Conservation (phyloP, 1,140 invertebrate species). For the Tetragnatha versicolor region DNA sequence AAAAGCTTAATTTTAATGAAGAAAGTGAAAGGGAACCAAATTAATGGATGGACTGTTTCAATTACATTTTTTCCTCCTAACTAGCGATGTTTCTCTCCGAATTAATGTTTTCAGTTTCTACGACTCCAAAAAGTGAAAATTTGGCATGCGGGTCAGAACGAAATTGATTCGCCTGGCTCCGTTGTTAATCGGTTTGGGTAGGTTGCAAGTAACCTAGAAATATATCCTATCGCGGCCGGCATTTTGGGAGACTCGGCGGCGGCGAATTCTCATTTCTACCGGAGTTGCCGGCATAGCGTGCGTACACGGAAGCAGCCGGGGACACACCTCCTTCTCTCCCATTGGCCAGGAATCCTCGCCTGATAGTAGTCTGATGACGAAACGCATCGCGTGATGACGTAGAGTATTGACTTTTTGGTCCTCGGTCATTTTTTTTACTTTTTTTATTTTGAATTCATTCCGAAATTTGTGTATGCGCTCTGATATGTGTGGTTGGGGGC, state of each 20-base stretch:
- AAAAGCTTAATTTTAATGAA: too few species aligned
- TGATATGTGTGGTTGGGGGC: too few species aligned
- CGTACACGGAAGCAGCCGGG: slow-evolving; percentile 30
- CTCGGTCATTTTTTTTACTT: neutral
- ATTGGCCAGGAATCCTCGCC: slow-evolving; percentile 23
- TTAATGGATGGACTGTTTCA: too few species aligned
- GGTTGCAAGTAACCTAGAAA: slow-evolving; percentile 14
- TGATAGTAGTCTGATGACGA: slow-evolving; percentile 35
- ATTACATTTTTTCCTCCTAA: too few species aligned
- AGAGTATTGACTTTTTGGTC: neutral
- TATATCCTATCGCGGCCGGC: neutral
- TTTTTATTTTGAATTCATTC: neutral
- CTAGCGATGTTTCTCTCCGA: too few species aligned
- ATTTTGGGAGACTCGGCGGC: neutral
- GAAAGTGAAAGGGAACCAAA: too few species aligned
- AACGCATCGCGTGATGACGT: slow-evolving; percentile 34
- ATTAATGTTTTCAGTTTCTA: too few species aligned
- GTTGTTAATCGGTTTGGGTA: too few species aligned
- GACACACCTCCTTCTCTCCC: neutral
- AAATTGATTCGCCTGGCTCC: neutral
- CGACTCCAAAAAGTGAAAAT: too few species aligned
- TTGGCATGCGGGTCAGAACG: neutral
- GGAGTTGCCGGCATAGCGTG: slow-evolving; percentile 26
- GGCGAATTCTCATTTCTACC: neutral
- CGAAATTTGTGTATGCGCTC: too few species aligned